Evolutionary conservation across 1,140 invertebrate genomes (phyloP), one percentile per base, ranked within the genome.

Genomic region (Lutraria rhynchaena): DNA sequence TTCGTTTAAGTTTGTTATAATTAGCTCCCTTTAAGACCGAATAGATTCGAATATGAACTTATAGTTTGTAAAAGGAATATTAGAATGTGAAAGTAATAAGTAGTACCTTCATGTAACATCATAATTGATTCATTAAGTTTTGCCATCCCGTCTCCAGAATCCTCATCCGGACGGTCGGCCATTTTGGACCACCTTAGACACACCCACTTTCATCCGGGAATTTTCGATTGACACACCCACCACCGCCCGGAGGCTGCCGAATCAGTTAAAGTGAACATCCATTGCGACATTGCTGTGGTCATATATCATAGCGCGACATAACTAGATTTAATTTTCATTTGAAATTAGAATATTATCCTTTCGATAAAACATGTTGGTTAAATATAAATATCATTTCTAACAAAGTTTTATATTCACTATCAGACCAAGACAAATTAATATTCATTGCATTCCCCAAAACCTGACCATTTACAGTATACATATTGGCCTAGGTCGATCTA

Each of bases 121-220:
- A 22, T 24, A 24, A 44, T 65, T 17, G 9, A 65, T 46, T 46
- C 35, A 44, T 46, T 24, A 44, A 44, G 9, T 15, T 24, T 65
- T 44, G 15, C 61, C 29, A 65, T 65, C 61, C 61, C 61, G 61
- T 46, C 37, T 29, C 3, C 9, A 65, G 61, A 65, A 15, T 65
- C 61, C 13, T 44, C 61, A 17, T 65, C 61, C 22, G 61, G 37
- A 65, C 61, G 22, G 61, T 44, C 61, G 31, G 61, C 61, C 61
- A 65, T 65, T 44, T 65, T 65, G 41, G 33, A 65, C 61, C 61
- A 65, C 61, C 61, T 65, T 24, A 24, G 61, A 65, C 61, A 65
- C 61, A 65, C 61, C 61, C 29, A 65, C 61, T 65, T 65, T 65
- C 61, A 65, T 65, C 61, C 61, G 61, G 61, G 61, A 65, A 65